Evolutionary conservation across 1,140 invertebrate genomes (phyloP), one percentile per base, ranked within the genome.

Genomic region (Anastatus disparis): DNA sequence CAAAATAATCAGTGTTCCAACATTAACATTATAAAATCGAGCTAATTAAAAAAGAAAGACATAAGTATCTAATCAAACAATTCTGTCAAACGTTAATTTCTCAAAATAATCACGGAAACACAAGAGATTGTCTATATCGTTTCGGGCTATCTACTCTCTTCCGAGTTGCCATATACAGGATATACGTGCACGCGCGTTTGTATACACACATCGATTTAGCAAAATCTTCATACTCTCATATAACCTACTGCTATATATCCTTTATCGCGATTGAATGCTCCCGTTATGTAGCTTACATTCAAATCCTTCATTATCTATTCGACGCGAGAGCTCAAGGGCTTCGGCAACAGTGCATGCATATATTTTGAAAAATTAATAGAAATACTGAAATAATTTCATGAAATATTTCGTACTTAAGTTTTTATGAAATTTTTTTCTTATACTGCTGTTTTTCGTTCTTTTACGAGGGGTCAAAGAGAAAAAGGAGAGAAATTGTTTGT

Each of bases 241-340:
- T n/a, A n/a, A 56, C 13, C 53, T 56, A 8, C 27, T 15, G 2
- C 31, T 0, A 7, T 20, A 12, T 26, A 12, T 38, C 53, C 17
- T 12, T 38, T 38, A 38, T 56, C 31, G 29, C n/a, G 13, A 15
- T 31, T 35, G 8, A 56, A 56, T 35, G 31, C 15, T 15, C 53
- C n/a, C 53, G 31, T 35, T 20, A 20, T 10, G n/a, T n/a, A 29
- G 29, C 9, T 35, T 56, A n/a, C n/a, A 35, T 38, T 56, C 17
- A 24, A 17, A 56, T 56, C 53, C 53, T 56, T 56, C 29, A 12
- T 38, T 26, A 31, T 56, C 53, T 15, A 56, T 56, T 35, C 52
- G 24, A 22, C 20, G 24, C 0, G 7, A 22, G 26, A 29, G 20
- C 50, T 3, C 15, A 4, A 2, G 24, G 0, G 13, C 3, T 3